A percentile compares a stretch with the other conserved stretches of the same genome.
Evolutionary conservation across 30 jellyfish, hydroid and myxozoan genomes (phyloP).

Genomic region (Mastigias papua): DNA sequence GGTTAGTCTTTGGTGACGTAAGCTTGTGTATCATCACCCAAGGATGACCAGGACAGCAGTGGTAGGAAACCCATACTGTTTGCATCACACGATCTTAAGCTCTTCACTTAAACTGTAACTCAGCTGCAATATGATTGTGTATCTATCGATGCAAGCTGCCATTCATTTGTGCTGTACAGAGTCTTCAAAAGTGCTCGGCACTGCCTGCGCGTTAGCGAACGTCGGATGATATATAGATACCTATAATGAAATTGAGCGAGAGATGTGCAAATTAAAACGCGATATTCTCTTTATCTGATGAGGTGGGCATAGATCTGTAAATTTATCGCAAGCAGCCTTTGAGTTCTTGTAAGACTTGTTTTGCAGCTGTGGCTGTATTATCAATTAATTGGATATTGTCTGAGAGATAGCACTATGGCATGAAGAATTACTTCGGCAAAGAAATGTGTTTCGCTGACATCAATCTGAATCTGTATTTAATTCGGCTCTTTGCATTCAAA

Average conservation of each 20-base stretch:
- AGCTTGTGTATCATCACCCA: too few relatives aligned
- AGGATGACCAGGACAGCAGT: too few relatives aligned
- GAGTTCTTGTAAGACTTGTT: not conserved
- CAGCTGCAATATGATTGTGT: too few relatives aligned
- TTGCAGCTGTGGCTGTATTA: slow-evolving; percentile 16
- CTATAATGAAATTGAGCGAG: not conserved
- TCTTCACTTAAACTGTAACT: too few relatives aligned
- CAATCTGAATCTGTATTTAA: not conserved
- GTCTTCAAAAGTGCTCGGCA: not conserved
- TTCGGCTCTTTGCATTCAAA: not conserved
- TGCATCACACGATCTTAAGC: too few relatives aligned
- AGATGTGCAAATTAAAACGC: not conserved
- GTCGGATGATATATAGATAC: not conserved
- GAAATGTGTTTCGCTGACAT: not conserved
- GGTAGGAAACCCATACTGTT: too few relatives aligned
- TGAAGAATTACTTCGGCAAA: not conserved
- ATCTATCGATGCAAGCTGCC: too few relatives aligned
- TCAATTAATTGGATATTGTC: slow-evolving; percentile 7
- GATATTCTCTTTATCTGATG: slow-evolving; percentile 1
- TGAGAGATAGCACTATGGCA: not conserved
- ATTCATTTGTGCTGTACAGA: not conserved
- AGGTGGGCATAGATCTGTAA: not conserved
- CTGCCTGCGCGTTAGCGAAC: not conserved
- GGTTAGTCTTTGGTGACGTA: too few relatives aligned
- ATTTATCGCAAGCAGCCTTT: not conserved